A percentile compares a stretch with the other conserved stretches of the same genome.
Conservation (phyloP, 1,140 invertebrate species). For the Asobara japonica region DNA sequence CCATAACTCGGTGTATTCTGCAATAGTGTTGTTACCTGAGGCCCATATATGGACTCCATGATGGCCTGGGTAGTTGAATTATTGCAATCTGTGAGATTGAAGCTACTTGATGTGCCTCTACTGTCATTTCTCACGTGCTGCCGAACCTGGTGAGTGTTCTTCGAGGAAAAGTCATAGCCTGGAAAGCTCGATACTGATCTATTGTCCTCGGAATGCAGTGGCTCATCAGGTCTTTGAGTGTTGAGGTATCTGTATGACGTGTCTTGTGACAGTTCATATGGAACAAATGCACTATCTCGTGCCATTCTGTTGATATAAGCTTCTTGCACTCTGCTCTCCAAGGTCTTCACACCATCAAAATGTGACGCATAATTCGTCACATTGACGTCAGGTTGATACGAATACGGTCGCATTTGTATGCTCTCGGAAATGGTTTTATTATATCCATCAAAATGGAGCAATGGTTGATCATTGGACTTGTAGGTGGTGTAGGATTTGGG, state of each 20-base stretch:
- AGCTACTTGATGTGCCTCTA: constrained; percentile 32
- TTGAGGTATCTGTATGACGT: neutral
- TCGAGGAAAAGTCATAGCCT: constrained; percentile 2
- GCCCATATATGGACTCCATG: constrained; percentile 51
- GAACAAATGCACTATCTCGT: constrained; percentile 21
- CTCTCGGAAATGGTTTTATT: constrained; percentile 41
- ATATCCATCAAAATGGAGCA: constrained; percentile 39
- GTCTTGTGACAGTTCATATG: constrained; percentile 20
- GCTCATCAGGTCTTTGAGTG: neutral
- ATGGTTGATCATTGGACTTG: constrained; percentile 35
- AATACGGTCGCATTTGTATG: constrained; percentile 50
- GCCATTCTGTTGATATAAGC: constrained; percentile 28
- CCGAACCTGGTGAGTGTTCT: constrained; percentile 26
- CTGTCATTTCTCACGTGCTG: constrained; percentile 46
- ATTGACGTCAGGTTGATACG: constrained; percentile 41
- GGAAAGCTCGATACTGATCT: constrained; percentile 20
- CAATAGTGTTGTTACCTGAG: constrained; percentile 45
- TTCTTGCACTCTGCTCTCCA: constrained; percentile 38
- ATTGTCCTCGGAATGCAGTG: neutral
- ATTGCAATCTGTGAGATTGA: constrained; percentile 38
- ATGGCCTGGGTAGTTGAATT: constrained; percentile 46
- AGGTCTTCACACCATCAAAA: constrained; percentile 39
- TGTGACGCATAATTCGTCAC: constrained; percentile 36
- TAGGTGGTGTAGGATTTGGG: constrained; percentile 41
- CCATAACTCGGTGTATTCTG: constrained; percentile 47